Base-by-base conservation (phyloP, 1,140 invertebrate genomes). In the Eriocheir sinensis region DNA sequence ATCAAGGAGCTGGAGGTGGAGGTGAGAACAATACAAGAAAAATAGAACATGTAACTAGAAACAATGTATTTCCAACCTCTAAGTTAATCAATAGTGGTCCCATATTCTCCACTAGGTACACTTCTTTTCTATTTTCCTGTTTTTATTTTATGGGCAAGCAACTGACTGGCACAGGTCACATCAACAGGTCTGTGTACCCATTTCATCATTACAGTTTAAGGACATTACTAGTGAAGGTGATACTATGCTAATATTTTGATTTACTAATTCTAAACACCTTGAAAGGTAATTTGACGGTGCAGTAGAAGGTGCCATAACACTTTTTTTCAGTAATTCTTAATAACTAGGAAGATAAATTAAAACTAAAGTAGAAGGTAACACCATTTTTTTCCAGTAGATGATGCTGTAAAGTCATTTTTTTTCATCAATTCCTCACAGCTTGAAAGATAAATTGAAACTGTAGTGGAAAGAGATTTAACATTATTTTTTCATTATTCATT, bases 1-100 rank as follows among this genome's bases (percentile, higher is more conserved):
- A 3, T 90, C 6, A 32, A 72, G 21, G 32, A 90, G 9, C 53
- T 90, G 12, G 89, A 90, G n/a, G 89, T 30, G 36, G 89, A 90
- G 89, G 89, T 90, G 72, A 36, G 44, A 3, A n/a, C 30, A 21
- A 32, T 32, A 85, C 15, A 85, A 32, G 4, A 36, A 17, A 85
- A 36, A 38, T 1, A 85, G 81, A 30, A 4, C 3, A 34, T 8
- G 27, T 81, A 81, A n/a, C 17, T 30, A 32, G 30, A 30, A 81
- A n/a, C n/a, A n/a, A n/a, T n/a, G n/a, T n/a, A n/a, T n/a, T n/a
- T n/a, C n/a, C n/a, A n/a, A n/a, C n/a, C n/a, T n/a, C n/a, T n/a
- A n/a, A n/a, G n/a, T n/a, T n/a, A n/a, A n/a, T n/a, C n/a, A n/a
- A n/a, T n/a, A n/a, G n/a, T n/a, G n/a, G n/a, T n/a, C n/a, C n/a